These are phyloP conservation scores for Corythucha ciliata DNA, from an alignment of 2,888 invertebrate genomes.

Conservation along the genomic window DNA sequence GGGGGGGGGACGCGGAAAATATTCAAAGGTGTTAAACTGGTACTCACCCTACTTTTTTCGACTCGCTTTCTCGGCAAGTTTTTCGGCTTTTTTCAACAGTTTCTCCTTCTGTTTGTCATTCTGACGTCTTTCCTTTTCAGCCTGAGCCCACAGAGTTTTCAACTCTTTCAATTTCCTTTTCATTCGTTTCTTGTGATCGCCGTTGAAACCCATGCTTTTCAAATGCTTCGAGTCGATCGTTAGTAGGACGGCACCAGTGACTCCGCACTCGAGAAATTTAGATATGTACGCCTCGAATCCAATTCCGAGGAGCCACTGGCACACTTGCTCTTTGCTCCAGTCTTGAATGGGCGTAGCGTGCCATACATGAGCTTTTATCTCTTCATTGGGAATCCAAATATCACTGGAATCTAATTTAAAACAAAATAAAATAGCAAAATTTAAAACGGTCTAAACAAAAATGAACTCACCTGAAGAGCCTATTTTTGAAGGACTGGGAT, in stretches of 20 bases:
- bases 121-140: constrained; percentile 59
- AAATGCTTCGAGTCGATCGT: constrained; percentile 85
- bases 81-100: constrained; percentile 76
- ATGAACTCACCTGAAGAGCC: constrained; percentile 32
- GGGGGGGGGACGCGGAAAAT: no score
- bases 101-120: constrained; percentile 84
- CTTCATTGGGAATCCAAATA: constrained; percentile 51
- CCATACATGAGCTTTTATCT: constrained; percentile 50
- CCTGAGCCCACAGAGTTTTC: constrained; percentile 60
- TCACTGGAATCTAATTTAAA: constrained; percentile 42
- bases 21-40: background rate
- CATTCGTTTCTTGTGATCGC: constrained; percentile 71
- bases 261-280: constrained; percentile 77
- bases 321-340: constrained; percentile 76
- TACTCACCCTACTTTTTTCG: constrained; percentile 19
- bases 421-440: no score
- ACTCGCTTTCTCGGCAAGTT: constrained; percentile 55
- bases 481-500: constrained; percentile 36
- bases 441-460: no score
- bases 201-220: constrained; percentile 59
- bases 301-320: constrained; percentile 77
- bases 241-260: constrained; percentile 78
- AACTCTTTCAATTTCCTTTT: constrained; percentile 80
- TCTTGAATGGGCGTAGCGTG: constrained; percentile 62
- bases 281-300: constrained; percentile 78